Evolutionary conservation across 2,113 vertebrate species (phyloP).

Genomic region (Bufo bufo): DNA sequence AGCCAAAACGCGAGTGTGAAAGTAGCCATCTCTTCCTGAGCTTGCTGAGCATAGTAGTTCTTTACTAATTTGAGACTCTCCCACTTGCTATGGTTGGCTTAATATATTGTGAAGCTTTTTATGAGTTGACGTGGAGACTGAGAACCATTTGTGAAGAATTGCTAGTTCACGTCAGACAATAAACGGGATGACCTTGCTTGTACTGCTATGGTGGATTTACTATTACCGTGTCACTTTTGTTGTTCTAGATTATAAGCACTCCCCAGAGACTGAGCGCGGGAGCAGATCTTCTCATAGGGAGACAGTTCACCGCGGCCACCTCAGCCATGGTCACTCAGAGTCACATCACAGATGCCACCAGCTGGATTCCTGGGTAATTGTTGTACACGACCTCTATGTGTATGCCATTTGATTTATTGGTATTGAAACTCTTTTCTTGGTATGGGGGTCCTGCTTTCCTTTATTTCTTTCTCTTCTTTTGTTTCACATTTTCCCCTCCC

Average conservation of each 20-base stretch:
- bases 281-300: conserved; percentile 81
- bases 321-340: conserved; percentile 81
- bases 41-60: neutral
- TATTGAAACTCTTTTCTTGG: neutral
- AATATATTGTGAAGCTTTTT: neutral
- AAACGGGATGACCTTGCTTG: neutral
- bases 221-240: conserved; percentile 8
- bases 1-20: too few relatives aligned
- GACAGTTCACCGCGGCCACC: conserved; percentile 74
- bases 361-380: conserved; percentile 82
- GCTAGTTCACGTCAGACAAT: neutral
- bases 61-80: neutral
- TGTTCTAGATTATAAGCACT: conserved; percentile 82
- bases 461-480: neutral
- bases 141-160: neutral
- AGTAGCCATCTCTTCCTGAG: neutral
- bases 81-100: neutral
- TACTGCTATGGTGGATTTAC: neutral
- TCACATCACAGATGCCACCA: conserved; percentile 74
- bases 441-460: neutral
- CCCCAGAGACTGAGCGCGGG: conserved; percentile 79
- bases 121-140: neutral
- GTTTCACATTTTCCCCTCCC: neutral
- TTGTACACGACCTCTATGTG: neutral
- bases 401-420: neutral